phyloP scores from a whole-genome alignment of 35 echinoderm and acorn worm species.

The Stichopus chloronotus region DNA sequence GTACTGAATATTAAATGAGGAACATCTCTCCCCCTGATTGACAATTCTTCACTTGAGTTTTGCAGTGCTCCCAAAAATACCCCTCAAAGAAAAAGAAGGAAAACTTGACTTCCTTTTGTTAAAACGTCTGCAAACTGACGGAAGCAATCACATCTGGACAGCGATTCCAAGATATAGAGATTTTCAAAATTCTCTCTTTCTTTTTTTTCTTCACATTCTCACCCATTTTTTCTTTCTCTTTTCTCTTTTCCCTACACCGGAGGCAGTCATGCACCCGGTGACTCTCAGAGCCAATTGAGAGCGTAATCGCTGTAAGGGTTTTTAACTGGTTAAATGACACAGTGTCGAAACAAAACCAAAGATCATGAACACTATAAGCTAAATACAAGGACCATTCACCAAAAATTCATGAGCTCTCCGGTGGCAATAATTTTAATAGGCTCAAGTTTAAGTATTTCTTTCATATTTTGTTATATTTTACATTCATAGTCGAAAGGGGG shows the following conservation, averaged over 20 bases:
- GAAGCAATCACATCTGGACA: conserved; percentile 34
- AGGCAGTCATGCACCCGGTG: neutral
- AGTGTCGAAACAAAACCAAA: neutral
- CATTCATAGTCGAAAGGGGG: neutral
- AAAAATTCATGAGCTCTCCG: conserved; percentile 40
- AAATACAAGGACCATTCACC: neutral
- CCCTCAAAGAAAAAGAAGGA: neutral
- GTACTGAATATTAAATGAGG: conserved; percentile 9
- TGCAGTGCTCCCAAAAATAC: neutral
- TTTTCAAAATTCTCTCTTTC: neutral
- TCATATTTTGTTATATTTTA: neutral
- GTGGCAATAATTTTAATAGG: neutral
- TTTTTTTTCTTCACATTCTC: neutral
- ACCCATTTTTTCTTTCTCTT: neutral
- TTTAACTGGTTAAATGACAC: conserved; percentile 18
- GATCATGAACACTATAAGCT: conserved; percentile 20
- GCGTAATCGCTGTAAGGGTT: neutral
- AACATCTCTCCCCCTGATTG: conserved; percentile 4
- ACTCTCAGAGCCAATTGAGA: neutral
- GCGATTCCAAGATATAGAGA: conserved; percentile 4
- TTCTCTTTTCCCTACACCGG: neutral
- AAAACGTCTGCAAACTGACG: neutral
- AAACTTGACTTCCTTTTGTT: conserved; percentile 19
- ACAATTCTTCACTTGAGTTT: neutral
- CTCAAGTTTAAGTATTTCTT: neutral